Conservation (phyloP, 2,113 vertebrate genomes). For the Lepus europaeus region DNA sequence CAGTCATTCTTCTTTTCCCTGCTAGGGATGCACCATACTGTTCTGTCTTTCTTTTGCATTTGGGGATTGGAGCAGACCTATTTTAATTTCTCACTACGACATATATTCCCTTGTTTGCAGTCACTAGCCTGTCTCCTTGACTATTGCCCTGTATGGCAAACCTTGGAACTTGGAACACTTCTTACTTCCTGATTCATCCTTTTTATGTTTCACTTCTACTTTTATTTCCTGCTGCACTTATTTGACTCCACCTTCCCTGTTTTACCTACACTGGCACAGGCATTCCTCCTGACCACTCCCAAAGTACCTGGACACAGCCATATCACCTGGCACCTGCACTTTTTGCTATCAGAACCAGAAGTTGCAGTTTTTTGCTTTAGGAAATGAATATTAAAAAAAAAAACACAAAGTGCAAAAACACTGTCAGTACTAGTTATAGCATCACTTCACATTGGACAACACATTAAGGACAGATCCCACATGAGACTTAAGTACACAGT, state of each 20-base stretch:
- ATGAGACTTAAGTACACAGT: too few relatives aligned
- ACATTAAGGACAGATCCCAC: too few relatives aligned
- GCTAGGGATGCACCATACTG: not conserved
- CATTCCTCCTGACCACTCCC: not conserved
- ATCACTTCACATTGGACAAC: too few relatives aligned
- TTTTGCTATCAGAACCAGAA: not conserved
- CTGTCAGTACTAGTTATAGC: too few relatives aligned
- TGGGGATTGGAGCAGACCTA: not conserved
- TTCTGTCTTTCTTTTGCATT: not conserved
- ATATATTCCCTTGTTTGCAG: not conserved
- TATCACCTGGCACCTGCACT: accelerated
- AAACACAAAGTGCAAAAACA: too few relatives aligned
- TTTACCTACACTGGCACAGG: not conserved
- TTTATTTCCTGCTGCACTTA: not conserved
- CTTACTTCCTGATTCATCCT: not conserved
- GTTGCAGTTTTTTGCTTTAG: not conserved
- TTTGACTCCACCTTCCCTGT: not conserved
- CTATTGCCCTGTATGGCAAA: not conserved
- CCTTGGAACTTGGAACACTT: not conserved
- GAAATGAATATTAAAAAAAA: not conserved
- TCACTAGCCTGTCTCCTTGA: not conserved
- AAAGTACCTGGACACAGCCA: not conserved
- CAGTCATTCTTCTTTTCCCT: not conserved
- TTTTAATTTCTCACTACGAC: not conserved
- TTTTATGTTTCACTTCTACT: not conserved